phyloP scores from a whole-genome alignment of 2,888 invertebrate genomes.

The Conistra vaccinii region DNA sequence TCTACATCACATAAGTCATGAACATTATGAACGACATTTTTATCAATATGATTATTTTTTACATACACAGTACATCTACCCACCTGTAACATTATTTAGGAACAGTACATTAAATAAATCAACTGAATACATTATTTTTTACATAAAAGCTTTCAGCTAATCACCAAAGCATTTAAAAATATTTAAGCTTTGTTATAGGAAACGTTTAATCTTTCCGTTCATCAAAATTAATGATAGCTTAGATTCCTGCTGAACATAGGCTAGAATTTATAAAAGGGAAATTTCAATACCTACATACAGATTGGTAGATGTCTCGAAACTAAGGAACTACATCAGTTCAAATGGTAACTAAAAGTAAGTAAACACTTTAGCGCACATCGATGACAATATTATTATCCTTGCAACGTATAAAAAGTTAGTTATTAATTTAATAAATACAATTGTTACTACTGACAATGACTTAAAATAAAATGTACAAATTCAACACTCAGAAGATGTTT shows the following conservation, averaged over 20 bases:
- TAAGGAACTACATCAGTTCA: constrained; percentile 41
- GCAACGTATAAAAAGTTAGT: constrained; percentile 49
- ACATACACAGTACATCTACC: constrained; percentile 65
- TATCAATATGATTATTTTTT: constrained; percentile 60
- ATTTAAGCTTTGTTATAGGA: constrained; percentile 1
- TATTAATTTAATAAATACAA: constrained; percentile 60
- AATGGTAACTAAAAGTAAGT: constrained; percentile 67
- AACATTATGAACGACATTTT: constrained; percentile 67
- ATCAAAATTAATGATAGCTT: constrained; percentile 23
- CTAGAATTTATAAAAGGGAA: constrained; percentile 8
- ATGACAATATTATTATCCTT: constrained; percentile 36
- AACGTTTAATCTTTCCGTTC: constrained; percentile 7
- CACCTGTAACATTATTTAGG: constrained; percentile 59
- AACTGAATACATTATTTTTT: constrained; percentile 19
- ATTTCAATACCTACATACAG: constrained; percentile 25
- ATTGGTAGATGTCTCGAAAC: constrained; percentile 62
- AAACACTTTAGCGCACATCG: constrained; percentile 42
- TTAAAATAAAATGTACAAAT: constrained; percentile 84
- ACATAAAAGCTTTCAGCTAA: constrained; percentile 39
- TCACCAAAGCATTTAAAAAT: constrained; percentile 31
- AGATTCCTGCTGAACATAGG: constrained; percentile 19
- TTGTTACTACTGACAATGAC: constrained; percentile 83
- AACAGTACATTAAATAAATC: constrained; percentile 48
- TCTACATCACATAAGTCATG: constrained; percentile 82
- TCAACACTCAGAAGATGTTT: constrained; percentile 82